phyloP scores from a whole-genome alignment of 2,113 vertebrate genomes.

The Panthera leo region DNA sequence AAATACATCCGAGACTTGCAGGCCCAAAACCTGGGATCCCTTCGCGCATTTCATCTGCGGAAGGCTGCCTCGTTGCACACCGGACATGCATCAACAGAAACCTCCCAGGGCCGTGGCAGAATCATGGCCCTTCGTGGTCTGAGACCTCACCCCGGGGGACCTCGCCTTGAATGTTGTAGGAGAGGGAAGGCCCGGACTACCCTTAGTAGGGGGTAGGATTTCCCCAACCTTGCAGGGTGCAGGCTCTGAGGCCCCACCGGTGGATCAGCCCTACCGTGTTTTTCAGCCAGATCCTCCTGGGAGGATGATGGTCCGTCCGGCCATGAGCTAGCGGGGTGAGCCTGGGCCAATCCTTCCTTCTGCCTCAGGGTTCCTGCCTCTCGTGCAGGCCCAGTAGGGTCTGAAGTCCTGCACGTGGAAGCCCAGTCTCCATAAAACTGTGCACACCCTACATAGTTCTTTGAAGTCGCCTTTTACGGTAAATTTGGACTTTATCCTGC shows the following conservation, averaged over 20 bases:
- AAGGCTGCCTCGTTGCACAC: slow-evolving; percentile 60
- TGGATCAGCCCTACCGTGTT: not conserved
- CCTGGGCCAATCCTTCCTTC: not conserved
- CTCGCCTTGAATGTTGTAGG: not conserved
- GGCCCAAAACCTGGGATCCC: slow-evolving; percentile 47
- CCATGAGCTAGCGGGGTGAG: not conserved
- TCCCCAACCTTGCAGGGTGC: too few relatives aligned
- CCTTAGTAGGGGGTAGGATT: not conserved
- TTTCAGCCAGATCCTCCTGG: not conserved
- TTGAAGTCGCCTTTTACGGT: not conserved
- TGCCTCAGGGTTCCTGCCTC: not conserved
- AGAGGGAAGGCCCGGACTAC: not conserved
- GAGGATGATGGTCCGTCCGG: accelerated
- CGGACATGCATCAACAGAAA: slow-evolving; percentile 31
- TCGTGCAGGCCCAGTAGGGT: not conserved
- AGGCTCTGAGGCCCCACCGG: not conserved
- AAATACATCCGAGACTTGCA: slow-evolving; percentile 63
- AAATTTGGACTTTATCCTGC: not conserved
- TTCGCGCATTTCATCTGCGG: slow-evolving; percentile 28
- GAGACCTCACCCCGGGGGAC: not conserved
- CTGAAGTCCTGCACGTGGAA: not conserved
- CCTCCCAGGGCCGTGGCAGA: accelerated
- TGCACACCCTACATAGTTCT: not conserved
- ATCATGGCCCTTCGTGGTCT: not conserved
- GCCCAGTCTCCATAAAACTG: not conserved